A percentile compares a stretch with the other conserved stretches of the same genome.
These are phyloP conservation scores for Camponotus pennsylvanicus DNA, from an alignment of 1,140 invertebrate genomes.

Conservation along the genomic window DNA sequence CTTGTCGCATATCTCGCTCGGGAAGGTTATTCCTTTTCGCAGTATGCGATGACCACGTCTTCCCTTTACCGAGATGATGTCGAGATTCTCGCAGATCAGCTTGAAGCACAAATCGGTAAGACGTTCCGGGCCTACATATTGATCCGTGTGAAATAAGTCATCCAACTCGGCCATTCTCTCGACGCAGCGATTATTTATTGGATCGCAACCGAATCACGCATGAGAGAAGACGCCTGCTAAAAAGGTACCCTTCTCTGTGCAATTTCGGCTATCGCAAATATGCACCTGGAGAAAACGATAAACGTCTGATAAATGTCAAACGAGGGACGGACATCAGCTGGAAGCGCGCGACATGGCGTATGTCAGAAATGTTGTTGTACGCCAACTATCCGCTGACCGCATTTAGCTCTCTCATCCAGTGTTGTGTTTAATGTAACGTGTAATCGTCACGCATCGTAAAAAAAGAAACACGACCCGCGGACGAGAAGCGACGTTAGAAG, in stretches of 20 bases:
- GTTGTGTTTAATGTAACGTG: neutral
- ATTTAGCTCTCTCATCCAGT: neutral
- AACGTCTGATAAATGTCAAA: neutral
- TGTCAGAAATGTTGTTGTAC: neutral
- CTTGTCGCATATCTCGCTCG: conserved; percentile 91
- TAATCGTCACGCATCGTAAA: neutral
- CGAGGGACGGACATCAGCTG: conserved; percentile 39
- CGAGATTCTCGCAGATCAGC: conserved; percentile 89
- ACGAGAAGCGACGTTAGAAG: too few relatives aligned
- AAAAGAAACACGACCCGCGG: neutral
- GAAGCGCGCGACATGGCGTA: conserved; percentile 43
- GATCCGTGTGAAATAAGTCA: conserved; percentile 77
- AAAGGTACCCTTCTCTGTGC: conserved; percentile 54
- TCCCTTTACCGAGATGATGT: conserved; percentile 86
- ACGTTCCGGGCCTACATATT: conserved; percentile 79
- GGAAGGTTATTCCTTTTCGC: conserved; percentile 87
- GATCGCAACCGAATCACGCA: conserved; percentile 56
- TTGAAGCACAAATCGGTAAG: conserved; percentile 89
- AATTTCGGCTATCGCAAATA: conserved; percentile 68
- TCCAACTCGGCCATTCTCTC: conserved; percentile 80
- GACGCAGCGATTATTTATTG: conserved; percentile 28
- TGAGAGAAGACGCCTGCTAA: conserved; percentile 25
- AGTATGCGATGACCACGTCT: conserved; percentile 81
- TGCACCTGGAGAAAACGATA: neutral
- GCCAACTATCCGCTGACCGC: neutral